Evolutionary conservation across 2,888 invertebrate genomes (phyloP).

Genomic region (Gnatocerus cornutus): DNA sequence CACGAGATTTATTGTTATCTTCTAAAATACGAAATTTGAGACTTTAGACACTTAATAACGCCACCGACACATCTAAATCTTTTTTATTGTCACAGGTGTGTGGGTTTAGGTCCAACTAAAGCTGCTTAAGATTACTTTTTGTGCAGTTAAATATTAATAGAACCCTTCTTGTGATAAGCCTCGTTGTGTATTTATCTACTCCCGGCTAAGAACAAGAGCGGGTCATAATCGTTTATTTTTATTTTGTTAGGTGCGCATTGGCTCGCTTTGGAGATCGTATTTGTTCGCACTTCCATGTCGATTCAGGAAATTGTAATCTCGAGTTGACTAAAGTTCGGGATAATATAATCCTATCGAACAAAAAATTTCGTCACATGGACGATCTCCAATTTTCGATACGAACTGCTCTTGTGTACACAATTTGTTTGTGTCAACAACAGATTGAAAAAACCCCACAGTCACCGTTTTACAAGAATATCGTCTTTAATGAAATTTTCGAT

Average conservation of each 20-base stretch:
- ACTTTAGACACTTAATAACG: slow-evolving; percentile 1
- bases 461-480: slow-evolving; percentile 43
- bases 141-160: neutral
- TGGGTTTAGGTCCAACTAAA: neutral
- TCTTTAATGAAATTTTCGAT: slow-evolving; percentile 52
- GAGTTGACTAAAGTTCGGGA: slow-evolving; percentile 17
- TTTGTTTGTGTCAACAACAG: slow-evolving; percentile 53
- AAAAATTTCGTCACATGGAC: slow-evolving; percentile 37
- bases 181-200: slow-evolving; percentile 13
- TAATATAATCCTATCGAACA: slow-evolving; percentile 41
- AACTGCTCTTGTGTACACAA: slow-evolving; percentile 24
- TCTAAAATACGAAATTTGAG: slow-evolving; percentile 23
- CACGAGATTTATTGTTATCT: slow-evolving; percentile 29
- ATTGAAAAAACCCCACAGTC: slow-evolving; percentile 54
- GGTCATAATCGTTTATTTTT: slow-evolving; percentile 15
- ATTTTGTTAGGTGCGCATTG: slow-evolving; percentile 15
- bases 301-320: slow-evolving; percentile 23
- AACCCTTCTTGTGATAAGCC: neutral
- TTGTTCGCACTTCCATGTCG: slow-evolving; percentile 27
- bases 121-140: slow-evolving; percentile 3
- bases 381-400: slow-evolving; percentile 43
- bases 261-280: slow-evolving; percentile 18
- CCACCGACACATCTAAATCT: neutral
- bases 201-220: neutral
- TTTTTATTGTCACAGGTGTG: neutral